Percentiles rank a stretch among this genome's conserved stretches.
These are phyloP conservation scores for Thomomys bottae DNA, from an alignment of 2,113 vertebrate genomes.

Conservation along the genomic window DNA sequence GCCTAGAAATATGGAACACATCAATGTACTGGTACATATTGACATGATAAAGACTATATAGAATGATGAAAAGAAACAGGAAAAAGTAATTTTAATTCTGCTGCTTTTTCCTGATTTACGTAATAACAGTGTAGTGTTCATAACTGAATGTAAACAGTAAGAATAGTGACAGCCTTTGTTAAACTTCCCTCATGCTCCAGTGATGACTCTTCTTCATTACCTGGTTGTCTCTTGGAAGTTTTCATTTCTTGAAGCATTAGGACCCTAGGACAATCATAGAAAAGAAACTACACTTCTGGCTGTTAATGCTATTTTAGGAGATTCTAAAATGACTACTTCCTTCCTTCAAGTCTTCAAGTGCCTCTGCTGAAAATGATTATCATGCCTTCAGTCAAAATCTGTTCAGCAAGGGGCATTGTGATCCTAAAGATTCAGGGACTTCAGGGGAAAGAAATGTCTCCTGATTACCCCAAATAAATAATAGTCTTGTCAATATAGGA, in stretches of 20 bases:
- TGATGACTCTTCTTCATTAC: neutral
- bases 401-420: neutral
- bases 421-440: neutral
- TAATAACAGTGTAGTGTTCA: conserved; percentile 50
- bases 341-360: conserved; percentile 17
- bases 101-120: conserved; percentile 23
- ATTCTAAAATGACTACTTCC: conserved; percentile 5
- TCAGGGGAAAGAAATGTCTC: neutral
- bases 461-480: neutral
- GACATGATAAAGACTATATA: neutral
- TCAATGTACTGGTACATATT: conserved; percentile 1
- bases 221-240: neutral
- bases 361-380: neutral
- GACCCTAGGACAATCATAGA: neutral
- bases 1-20: neutral
- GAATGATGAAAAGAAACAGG: neutral
- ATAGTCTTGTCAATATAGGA: neutral
- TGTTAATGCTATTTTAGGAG: neutral
- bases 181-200: neutral
- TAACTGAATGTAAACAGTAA: conserved; percentile 14
- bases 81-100: neutral
- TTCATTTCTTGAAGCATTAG: neutral
- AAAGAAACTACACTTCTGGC: neutral
- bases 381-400: neutral
- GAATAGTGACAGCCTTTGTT: neutral